phyloP scores from a whole-genome alignment of 2,113 vertebrate genomes.

The Tachycineta bicolor region DNA sequence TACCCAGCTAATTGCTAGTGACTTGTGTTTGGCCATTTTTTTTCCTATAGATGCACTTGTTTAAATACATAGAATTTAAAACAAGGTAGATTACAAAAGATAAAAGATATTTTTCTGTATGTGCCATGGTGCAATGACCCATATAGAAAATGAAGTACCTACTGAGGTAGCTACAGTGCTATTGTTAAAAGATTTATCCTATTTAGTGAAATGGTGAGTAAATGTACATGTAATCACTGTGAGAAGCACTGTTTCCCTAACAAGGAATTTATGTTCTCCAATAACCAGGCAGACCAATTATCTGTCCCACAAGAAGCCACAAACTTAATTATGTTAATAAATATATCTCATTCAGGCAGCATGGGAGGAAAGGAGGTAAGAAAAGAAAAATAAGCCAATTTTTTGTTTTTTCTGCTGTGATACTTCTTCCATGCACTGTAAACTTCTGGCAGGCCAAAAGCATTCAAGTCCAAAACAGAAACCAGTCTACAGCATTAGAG shows the following conservation, averaged over 20 bases:
- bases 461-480: not conserved
- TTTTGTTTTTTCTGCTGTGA: not conserved
- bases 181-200: not conserved
- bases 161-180: not conserved
- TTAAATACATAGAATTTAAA: not conserved
- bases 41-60: not conserved
- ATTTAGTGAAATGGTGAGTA: not conserved
- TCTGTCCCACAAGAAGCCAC: not conserved
- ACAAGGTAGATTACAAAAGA: too few species aligned
- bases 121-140: not conserved
- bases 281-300: not conserved
- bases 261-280: not conserved
- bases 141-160: not conserved
- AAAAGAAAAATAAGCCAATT: not conserved
- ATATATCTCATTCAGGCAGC: not conserved
- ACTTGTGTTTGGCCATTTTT: not conserved
- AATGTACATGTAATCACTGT: accelerated
- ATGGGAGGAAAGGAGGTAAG: not conserved
- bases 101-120: not conserved
- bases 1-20: not conserved
- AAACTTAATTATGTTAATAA: not conserved
- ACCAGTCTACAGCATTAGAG: not conserved
- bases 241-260: not conserved
- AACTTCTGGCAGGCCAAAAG: not conserved
- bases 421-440: not conserved